Evolutionary conservation across 2,797 vertebrate species (phyloP).

Genomic region (Pseudomugil tenellus): DNA sequence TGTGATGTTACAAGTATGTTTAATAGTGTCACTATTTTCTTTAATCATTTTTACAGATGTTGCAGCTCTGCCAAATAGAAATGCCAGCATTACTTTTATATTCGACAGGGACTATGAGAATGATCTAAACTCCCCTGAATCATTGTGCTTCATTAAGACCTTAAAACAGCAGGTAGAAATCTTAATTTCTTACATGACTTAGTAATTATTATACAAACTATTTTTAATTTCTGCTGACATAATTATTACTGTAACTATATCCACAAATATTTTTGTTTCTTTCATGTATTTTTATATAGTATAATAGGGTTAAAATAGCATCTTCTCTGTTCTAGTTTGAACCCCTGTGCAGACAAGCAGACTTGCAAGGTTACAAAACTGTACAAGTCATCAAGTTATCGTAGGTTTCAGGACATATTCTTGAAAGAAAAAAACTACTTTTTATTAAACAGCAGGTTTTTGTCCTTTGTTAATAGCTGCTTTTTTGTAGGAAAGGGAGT

Average conservation of each 20-base stretch:
- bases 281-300: no score
- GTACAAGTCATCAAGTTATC: slow-evolving; percentile 56
- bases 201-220: no score
- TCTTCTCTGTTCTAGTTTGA: slow-evolving; percentile 56
- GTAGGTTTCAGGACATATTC: slow-evolving; percentile 44
- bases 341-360: slow-evolving; percentile 62
- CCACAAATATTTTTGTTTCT: no score
- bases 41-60: slow-evolving; percentile 49
- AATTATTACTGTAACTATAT: no score
- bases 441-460: neutral
- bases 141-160: slow-evolving; percentile 44
- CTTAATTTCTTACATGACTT: neutral
- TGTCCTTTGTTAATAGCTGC: slow-evolving; percentile 4
- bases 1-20: neutral
- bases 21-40: neutral
- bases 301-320: no score
- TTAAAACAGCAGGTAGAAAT: slow-evolving; percentile 56
- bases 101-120: slow-evolving; percentile 34
- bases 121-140: slow-evolving; percentile 45
- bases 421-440: neutral
- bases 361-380: slow-evolving; percentile 51
- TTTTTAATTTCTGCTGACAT: neutral
- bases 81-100: slow-evolving; percentile 61
- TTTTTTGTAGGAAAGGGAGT: slow-evolving; percentile 53
- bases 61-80: slow-evolving; percentile 51